These are phyloP conservation scores for Cecidostiba fungosa DNA, from an alignment of 2,888 invertebrate genomes.

Conservation along the genomic window DNA sequence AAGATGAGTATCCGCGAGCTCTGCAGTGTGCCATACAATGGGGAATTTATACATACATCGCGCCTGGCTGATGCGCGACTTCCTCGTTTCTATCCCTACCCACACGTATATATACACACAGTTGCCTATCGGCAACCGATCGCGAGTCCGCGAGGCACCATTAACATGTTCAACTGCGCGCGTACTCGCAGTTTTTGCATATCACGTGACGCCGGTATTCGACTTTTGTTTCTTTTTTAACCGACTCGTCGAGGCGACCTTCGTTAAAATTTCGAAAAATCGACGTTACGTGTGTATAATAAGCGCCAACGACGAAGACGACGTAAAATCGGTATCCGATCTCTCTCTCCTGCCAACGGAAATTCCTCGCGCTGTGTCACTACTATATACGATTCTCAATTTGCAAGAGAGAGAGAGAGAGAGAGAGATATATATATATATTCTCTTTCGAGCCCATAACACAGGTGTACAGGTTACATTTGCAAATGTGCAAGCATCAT, in stretches of 20 bases:
- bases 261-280: conserved; percentile 3
- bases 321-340: background rate
- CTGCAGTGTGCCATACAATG: background rate
- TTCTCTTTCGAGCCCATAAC: background rate
- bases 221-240: background rate
- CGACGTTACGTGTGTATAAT: background rate
- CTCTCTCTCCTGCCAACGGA: background rate
- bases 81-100: background rate
- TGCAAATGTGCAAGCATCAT: background rate
- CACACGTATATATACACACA: background rate
- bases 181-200: background rate
- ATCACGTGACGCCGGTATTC: background rate
- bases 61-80: background rate
- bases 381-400: background rate
- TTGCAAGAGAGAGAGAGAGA: background rate
- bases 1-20: background rate
- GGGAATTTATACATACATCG: conserved; percentile 8
- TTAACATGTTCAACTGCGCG: background rate
- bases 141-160: background rate
- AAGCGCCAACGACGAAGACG: background rate
- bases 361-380: conserved; percentile 4
- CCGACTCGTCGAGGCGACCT: background rate
- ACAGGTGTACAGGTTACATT: background rate
- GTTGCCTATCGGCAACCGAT: background rate
- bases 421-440: too few relatives aligned